Percentiles rank a stretch among this genome's conserved stretches.
Conservation (phyloP, 2,113 vertebrate genomes). For the Nipponia nippon region DNA sequence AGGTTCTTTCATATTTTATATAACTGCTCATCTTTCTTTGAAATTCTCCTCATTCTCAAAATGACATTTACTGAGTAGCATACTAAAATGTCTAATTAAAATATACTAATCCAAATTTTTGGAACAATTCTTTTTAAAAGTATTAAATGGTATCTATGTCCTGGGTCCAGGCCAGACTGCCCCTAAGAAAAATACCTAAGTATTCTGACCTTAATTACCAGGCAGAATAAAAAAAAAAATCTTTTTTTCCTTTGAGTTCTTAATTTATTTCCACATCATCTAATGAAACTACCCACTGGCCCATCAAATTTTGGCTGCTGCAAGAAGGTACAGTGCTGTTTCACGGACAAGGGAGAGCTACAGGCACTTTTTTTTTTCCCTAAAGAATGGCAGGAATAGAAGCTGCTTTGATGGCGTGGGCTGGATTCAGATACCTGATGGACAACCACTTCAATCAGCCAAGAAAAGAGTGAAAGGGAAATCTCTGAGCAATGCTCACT, state of each 20-base stretch:
- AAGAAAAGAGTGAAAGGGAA: slow-evolving; percentile 54
- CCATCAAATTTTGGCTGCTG: background rate
- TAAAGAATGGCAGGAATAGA: background rate
- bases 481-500: slow-evolving; percentile 46
- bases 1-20: background rate
- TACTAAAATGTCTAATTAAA: background rate
- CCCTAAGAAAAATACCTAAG: background rate
- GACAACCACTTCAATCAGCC: slow-evolving; percentile 43
- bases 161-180: background rate
- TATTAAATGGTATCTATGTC: background rate
- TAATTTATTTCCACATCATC: slow-evolving; percentile 13
- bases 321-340: background rate
- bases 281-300: background rate
- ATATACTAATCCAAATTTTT: background rate
- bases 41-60: background rate
- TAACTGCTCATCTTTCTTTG: background rate
- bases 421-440: slow-evolving; percentile 39
- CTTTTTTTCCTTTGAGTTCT: background rate
- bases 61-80: background rate
- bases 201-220: background rate
- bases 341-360: background rate
- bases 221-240: background rate
- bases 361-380: background rate
- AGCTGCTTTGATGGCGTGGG: slow-evolving; percentile 1
- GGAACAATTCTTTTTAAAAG: background rate